phyloP scores from a whole-genome alignment of 2,113 vertebrate genomes.

The Oxyruncus cristatus region DNA sequence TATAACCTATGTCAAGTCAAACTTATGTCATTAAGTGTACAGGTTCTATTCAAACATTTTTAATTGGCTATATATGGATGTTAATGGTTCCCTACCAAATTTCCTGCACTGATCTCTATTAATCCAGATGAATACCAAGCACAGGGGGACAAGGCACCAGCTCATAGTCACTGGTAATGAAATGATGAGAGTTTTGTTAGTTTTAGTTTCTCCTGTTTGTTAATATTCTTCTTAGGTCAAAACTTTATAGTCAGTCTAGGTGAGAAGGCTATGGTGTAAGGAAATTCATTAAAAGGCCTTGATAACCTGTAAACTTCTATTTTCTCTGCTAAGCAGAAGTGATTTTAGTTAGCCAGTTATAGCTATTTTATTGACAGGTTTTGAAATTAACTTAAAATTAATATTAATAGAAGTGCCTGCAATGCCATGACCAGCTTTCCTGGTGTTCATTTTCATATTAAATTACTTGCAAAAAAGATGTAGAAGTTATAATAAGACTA shows the following conservation, averaged over 20 bases:
- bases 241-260: not conserved
- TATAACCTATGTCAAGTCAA: not conserved
- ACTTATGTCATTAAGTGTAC: not conserved
- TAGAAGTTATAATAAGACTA: not conserved
- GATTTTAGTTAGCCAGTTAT: not conserved
- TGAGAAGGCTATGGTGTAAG: not conserved
- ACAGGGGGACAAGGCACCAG: not conserved
- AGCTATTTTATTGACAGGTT: not conserved
- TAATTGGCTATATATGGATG: not conserved
- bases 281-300: not conserved
- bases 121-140: not conserved
- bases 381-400: not conserved
- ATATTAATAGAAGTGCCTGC: not conserved
- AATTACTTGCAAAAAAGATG: not conserved
- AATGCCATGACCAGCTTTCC: not conserved
- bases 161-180: not conserved
- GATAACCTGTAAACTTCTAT: not conserved
- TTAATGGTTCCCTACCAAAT: not conserved
- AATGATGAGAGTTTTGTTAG: not conserved
- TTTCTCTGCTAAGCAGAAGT: not conserved
- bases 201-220: not conserved
- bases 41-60: not conserved
- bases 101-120: not conserved
- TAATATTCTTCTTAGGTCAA: not conserved
- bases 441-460: not conserved